Evolutionary conservation across 2,797 vertebrate species (phyloP), one percentile per base, ranked within the genome.

Genomic region (Acipenser ruthenus): DNA sequence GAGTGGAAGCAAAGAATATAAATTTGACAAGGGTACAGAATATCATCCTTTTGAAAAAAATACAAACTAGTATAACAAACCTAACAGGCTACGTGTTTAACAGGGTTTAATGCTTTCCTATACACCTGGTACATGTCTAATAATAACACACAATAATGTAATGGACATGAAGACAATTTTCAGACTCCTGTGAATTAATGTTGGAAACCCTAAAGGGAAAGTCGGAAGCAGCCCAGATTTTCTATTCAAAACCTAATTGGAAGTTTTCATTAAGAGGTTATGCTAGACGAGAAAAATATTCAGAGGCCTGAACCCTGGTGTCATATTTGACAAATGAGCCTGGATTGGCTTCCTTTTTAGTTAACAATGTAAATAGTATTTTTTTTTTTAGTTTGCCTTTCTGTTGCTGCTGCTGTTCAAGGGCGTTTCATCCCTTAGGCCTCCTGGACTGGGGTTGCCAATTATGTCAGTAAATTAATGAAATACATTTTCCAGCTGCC

Each of bases 71-170:
- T 37, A 37, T 37, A 37, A 37, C 37, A 37, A 37, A 5, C 37
- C 37, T 37, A 37, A 37, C 37, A 37, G 37, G 37, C 37, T 37
- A 37, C 5, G 37, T 37, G 37, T 37, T 37, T 37, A 37, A 37
- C 5, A 37, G 37, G 3, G 3, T 37, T 37, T 4, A 37, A 37
- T 37, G 37, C 37, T 37, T 37, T 37, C 37, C 37, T 37, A 37
- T 37, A 37, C 37, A 37, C 37, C 69, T 37, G 48, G 62, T 50
- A 65, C 64, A 60, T 37, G 7, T 53, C 69, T 65, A 65, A 70
- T 65, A 70, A 70, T 70, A 70, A 65, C 65, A 53, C 37, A 37
- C 23, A 7, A 47, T n/a, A 23, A 49, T 15, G n/a, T 51, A 50
- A 53, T 60, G 49, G 62, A 49, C 62, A 49, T 18, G n/a, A 56